phyloP scores from a whole-genome alignment of 2,888 invertebrate genomes.

The Patella pellucida region DNA sequence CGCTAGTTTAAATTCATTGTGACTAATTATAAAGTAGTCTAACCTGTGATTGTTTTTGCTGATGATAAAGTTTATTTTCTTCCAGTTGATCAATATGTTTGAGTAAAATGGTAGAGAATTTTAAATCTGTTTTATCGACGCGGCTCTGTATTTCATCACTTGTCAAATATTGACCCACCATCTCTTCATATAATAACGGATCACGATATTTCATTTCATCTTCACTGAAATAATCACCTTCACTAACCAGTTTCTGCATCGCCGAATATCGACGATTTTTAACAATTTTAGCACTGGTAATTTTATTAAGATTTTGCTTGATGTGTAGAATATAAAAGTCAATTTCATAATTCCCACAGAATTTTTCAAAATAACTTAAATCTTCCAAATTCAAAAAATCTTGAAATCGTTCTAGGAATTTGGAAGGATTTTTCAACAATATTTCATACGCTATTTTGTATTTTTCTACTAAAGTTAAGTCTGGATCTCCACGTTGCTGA shows the following conservation, averaged over 20 bases:
- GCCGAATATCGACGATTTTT: slow-evolving; percentile 89
- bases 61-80: slow-evolving; percentile 78
- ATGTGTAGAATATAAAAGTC: slow-evolving; percentile 77
- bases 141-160: slow-evolving; percentile 79
- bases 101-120: slow-evolving; percentile 83
- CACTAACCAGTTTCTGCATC: slow-evolving; percentile 80
- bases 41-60: slow-evolving; percentile 73
- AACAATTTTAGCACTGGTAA: slow-evolving; percentile 45
- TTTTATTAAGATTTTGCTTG: slow-evolving; percentile 40
- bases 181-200: slow-evolving; percentile 89
- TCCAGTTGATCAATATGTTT: slow-evolving; percentile 79
- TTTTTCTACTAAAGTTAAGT: slow-evolving; percentile 81
- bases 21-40: background rate
- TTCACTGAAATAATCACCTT: slow-evolving; percentile 88
- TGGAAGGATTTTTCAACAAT: slow-evolving; percentile 78
- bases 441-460: slow-evolving; percentile 78
- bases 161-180: slow-evolving; percentile 88
- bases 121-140: slow-evolving; percentile 69
- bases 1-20: too few species aligned
- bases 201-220: slow-evolving; percentile 93
- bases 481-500: slow-evolving; percentile 85
- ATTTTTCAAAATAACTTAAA: slow-evolving; percentile 78
- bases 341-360: slow-evolving; percentile 75
- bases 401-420: slow-evolving; percentile 85
- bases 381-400: slow-evolving; percentile 79